These are phyloP conservation scores for Alaudala cheleensis DNA, from an alignment of 2,113 vertebrate species.

Conservation along the genomic window DNA sequence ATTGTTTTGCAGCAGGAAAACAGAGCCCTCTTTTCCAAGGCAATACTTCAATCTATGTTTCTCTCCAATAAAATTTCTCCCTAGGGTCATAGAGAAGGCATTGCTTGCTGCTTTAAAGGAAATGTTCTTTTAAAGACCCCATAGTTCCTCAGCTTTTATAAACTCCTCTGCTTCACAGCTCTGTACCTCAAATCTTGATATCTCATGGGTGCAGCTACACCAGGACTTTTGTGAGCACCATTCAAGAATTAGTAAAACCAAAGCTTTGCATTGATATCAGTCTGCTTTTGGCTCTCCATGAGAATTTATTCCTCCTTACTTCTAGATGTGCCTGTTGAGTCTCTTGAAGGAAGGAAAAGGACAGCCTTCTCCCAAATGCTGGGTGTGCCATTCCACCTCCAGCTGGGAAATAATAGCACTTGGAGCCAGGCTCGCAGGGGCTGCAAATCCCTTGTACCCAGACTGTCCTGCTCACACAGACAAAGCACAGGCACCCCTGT, in stretches of 20 bases:
- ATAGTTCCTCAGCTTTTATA: not conserved
- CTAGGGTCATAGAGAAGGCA: not conserved
- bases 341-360: not conserved
- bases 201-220: not conserved
- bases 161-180: not conserved
- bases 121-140: not conserved
- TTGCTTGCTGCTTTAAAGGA: not conserved
- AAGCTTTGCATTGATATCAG: not conserved
- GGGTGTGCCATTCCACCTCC: not conserved
- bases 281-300: not conserved
- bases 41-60: not conserved
- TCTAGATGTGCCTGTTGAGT: not conserved
- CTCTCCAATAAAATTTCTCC: not conserved
- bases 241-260: not conserved
- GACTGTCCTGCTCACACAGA: not conserved
- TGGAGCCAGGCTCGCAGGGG: not conserved
- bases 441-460: not conserved
- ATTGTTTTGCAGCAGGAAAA: not conserved
- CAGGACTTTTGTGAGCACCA: not conserved
- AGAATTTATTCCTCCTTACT: not conserved
- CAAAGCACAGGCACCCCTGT: not conserved
- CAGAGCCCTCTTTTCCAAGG: not conserved
- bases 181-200: not conserved
- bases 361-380: not conserved
- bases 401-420: not conserved